A percentile compares a stretch with the other conserved stretches of the same genome.
Conservation (phyloP, 2,113 vertebrate species). For the Vidua chalybeata region DNA sequence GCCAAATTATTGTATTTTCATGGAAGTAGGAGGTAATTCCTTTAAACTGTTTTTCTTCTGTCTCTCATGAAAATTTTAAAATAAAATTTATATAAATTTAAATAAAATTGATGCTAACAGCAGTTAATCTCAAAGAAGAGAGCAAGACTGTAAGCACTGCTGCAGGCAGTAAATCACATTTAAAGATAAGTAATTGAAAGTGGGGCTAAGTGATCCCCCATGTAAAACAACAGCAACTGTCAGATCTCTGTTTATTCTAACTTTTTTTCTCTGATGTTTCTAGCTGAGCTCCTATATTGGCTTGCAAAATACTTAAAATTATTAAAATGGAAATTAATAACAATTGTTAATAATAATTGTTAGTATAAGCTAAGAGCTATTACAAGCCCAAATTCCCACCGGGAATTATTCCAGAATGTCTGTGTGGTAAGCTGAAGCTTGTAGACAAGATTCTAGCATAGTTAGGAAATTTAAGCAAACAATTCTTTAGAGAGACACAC, state of each 20-base stretch:
- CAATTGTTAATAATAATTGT: not conserved
- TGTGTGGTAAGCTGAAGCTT: not conserved
- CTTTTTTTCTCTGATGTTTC: not conserved
- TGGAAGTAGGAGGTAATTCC: not conserved
- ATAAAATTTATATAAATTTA: not conserved
- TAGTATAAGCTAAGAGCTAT: not conserved
- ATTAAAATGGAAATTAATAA: not conserved
- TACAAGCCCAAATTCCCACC: not conserved
- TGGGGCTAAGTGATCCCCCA: not conserved
- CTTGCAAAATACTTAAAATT: not conserved
- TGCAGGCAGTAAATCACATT: not conserved
- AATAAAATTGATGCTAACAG: not conserved
- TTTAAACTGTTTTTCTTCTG: not conserved
- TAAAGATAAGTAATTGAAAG: not conserved
- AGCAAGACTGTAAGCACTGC: not conserved
- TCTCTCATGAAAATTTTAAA: not conserved
- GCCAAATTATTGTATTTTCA: not conserved
- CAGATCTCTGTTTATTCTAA: not conserved
- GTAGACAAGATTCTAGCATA: not conserved
- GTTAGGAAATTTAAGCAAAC: not conserved
- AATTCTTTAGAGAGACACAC: not conserved
- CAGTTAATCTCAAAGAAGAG: not conserved
- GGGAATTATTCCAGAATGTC: not conserved
- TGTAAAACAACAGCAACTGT: not conserved
- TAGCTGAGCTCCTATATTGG: not conserved